Evolutionary conservation across 2,113 vertebrate species (phyloP).

Genomic region (Brienomyrus longianalis): DNA sequence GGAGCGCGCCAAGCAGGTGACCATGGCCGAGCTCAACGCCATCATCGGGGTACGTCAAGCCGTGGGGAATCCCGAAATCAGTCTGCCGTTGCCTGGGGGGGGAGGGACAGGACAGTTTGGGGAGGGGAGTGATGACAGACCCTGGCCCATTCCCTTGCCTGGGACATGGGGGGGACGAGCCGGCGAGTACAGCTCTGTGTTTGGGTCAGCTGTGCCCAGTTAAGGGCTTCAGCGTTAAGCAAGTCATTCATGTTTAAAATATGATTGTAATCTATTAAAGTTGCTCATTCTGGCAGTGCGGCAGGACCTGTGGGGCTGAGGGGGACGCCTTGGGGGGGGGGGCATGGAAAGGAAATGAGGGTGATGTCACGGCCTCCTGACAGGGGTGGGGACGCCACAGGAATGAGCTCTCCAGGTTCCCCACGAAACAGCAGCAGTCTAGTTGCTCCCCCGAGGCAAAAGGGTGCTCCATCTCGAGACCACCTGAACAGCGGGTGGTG

Average conservation of each 20-base stretch:
- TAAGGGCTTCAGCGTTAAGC: not conserved
- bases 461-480: not conserved
- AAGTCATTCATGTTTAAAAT: not conserved
- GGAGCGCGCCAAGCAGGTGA: constrained; percentile 95
- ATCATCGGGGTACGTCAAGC: constrained; percentile 96
- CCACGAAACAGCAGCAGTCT: too few species aligned
- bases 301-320: not conserved
- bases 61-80: constrained; percentile 74
- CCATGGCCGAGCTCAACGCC: constrained; percentile 93
- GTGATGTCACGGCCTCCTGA: too few species aligned
- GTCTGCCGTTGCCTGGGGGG: not conserved
- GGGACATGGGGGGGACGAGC: not conserved
- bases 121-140: not conserved
- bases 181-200: not conserved
- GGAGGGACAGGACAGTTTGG: not conserved
- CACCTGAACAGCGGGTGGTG: not conserved
- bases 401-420: too few species aligned
- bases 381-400: too few species aligned
- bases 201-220: not conserved
- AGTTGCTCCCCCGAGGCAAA: too few species aligned
- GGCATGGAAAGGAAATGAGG: too few species aligned
- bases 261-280: not conserved
- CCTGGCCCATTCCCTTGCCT: not conserved
- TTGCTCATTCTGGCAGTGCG: not conserved
- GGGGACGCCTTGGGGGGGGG: too few species aligned